These are phyloP conservation scores for Volucella zonaria DNA, from an alignment of 2,888 invertebrate species.

Conservation along the genomic window DNA sequence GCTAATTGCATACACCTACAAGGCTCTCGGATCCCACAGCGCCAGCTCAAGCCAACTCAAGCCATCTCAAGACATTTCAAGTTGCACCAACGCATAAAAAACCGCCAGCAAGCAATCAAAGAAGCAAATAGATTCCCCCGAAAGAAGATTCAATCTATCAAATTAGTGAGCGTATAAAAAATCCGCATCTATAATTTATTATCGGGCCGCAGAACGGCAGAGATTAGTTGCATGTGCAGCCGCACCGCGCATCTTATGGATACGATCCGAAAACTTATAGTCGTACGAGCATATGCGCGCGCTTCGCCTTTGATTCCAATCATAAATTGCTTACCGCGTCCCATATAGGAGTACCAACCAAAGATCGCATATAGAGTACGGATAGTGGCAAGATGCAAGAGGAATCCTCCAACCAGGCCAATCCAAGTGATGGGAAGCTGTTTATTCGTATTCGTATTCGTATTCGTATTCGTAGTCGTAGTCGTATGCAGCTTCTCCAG, in stretches of 20 bases:
- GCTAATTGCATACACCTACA: constrained; percentile 72
- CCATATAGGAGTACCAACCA: constrained; percentile 42
- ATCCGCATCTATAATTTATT: constrained; percentile 71
- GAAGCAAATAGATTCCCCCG: constrained; percentile 73
- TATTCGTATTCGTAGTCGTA: neutral
- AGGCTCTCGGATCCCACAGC: constrained; percentile 12
- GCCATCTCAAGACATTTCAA: neutral
- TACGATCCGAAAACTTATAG: neutral
- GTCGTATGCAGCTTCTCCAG: neutral
- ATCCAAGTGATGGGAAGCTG: constrained; percentile 56
- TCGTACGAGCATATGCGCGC: constrained; percentile 47
- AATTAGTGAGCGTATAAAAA: constrained; percentile 63
- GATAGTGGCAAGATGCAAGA: neutral
- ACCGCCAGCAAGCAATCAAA: constrained; percentile 61
- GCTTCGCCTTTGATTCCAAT: constrained; percentile 73
- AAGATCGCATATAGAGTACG: constrained; percentile 45
- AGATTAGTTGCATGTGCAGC: constrained; percentile 67
- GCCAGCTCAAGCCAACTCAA: constrained; percentile 12
- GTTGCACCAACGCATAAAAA: neutral
- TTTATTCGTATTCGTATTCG: neutral
- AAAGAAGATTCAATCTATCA: constrained; percentile 74
- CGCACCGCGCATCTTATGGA: constrained; percentile 38
- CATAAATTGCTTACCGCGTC: constrained; percentile 69
- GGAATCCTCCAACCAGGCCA: constrained; percentile 38
- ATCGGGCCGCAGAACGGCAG: constrained; percentile 61